These are phyloP conservation scores for Lasioglossum figueresi DNA, from an alignment of 2,888 invertebrate species.

Conservation along the genomic window DNA sequence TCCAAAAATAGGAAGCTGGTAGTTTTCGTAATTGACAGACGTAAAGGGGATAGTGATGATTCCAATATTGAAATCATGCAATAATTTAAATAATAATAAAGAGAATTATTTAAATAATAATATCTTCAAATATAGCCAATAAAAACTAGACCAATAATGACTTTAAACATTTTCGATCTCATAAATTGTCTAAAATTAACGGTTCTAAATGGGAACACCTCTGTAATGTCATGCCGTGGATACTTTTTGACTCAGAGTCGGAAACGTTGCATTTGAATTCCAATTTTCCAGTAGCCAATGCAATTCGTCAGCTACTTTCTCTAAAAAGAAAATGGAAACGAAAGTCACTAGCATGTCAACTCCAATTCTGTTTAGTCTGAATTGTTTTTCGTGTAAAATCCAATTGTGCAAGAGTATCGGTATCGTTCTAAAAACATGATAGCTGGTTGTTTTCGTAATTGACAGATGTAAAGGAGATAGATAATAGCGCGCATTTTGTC, in stretches of 20 bases:
- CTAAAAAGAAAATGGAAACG: not conserved
- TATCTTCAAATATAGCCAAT: too few relatives aligned
- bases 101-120: too few relatives aligned
- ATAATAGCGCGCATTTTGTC: not conserved
- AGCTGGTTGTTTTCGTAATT: not conserved
- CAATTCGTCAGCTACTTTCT: not conserved
- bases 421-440: not conserved
- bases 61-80: too few relatives aligned
- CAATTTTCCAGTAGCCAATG: not conserved
- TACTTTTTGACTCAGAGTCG: too few relatives aligned
- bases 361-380: not conserved
- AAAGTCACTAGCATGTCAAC: not conserved
- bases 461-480: conserved; percentile 1
- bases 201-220: too few relatives aligned
- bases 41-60: not conserved
- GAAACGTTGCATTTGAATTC: too few relatives aligned
- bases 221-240: too few relatives aligned
- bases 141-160: too few relatives aligned
- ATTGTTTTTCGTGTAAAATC: not conserved
- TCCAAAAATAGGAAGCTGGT: not conserved
- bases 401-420: not conserved
- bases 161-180: too few relatives aligned
- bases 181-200: too few relatives aligned
- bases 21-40: not conserved
- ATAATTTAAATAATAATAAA: too few relatives aligned